These are phyloP conservation scores for Panorpa germanica DNA, from an alignment of 2,888 invertebrate species.

Conservation along the genomic window DNA sequence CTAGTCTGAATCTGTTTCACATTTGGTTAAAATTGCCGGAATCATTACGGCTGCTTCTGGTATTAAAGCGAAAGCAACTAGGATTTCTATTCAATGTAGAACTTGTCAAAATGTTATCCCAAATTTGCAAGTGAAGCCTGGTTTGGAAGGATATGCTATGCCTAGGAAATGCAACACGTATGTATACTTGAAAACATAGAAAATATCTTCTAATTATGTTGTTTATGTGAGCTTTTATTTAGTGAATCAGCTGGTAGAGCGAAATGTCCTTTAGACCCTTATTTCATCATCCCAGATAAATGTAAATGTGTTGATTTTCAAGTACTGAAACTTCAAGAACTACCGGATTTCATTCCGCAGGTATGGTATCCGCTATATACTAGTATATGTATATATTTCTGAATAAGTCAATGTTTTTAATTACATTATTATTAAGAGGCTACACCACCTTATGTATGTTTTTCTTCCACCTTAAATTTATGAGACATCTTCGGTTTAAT, in stretches of 20 bases:
- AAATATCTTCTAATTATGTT: conserved; percentile 3
- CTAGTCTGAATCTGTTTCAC: conserved; percentile 83
- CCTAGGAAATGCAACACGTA: conserved; percentile 89
- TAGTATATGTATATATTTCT: background rate
- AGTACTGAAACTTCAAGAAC: conserved; percentile 90
- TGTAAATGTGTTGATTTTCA: conserved; percentile 97
- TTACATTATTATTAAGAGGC: too few relatives aligned
- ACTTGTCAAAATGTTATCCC: conserved; percentile 79
- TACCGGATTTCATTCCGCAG: conserved; percentile 61
- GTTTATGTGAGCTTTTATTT: conserved; percentile 16
- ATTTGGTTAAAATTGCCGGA: conserved; percentile 86
- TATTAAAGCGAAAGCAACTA: conserved; percentile 88
- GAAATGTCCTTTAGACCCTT: conserved; percentile 93
- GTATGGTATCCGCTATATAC: background rate
- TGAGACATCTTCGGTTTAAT: too few relatives aligned
- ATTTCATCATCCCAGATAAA: conserved; percentile 94
- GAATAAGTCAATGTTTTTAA: background rate
- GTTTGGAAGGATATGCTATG: conserved; percentile 87
- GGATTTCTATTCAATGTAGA: conserved; percentile 88
- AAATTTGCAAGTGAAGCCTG: conserved; percentile 81
- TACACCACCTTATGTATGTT: too few relatives aligned
- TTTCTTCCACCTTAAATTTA: too few relatives aligned
- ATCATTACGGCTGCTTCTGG: conserved; percentile 89
- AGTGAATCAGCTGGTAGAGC: conserved; percentile 85
- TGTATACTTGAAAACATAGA: conserved; percentile 20